Conservation (phyloP, 2,888 invertebrate species). For the Nephrotoma flavescens region DNA sequence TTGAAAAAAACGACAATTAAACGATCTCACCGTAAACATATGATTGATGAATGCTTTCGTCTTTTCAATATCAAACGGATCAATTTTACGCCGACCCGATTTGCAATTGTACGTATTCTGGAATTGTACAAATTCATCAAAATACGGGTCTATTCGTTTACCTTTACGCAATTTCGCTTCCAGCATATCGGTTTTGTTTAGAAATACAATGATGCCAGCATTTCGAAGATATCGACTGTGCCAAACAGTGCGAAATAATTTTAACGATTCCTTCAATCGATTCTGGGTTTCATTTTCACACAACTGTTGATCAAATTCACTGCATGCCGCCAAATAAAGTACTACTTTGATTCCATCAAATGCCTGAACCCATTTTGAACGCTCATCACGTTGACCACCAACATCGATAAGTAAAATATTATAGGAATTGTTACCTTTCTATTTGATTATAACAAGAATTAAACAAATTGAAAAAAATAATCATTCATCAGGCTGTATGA, state of each 20-base stretch:
- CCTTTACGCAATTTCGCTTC: conserved; percentile 53
- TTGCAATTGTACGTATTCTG: conserved; percentile 14
- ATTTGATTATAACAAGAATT: conserved; percentile 43
- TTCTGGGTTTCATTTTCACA: conserved; percentile 57
- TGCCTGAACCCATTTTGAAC: conserved; percentile 65
- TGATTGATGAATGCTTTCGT: conserved; percentile 52
- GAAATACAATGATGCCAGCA: conserved; percentile 63
- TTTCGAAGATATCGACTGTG: conserved; percentile 50
- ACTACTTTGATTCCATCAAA: conserved; percentile 73
- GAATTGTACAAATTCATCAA: conserved; percentile 47
- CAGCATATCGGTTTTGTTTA: conserved; percentile 69
- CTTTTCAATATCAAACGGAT: conserved; percentile 40
- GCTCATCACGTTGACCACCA: conserved; percentile 66
- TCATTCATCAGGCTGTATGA: neutral
- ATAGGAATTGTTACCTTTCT: conserved; percentile 54
- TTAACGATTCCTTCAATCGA: conserved; percentile 53
- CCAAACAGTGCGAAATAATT: conserved; percentile 62
- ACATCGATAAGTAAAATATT: conserved; percentile 61
- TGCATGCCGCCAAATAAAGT: conserved; percentile 63
- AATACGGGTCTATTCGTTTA: conserved; percentile 44
- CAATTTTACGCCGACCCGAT: neutral
- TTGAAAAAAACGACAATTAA: too few species aligned
- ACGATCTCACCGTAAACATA: conserved; percentile 34
- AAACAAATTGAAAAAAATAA: neutral
- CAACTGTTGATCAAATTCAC: conserved; percentile 63